Evolutionary conservation across 2,113 vertebrate genomes (phyloP).

Genomic region (Fregata magnificens): DNA sequence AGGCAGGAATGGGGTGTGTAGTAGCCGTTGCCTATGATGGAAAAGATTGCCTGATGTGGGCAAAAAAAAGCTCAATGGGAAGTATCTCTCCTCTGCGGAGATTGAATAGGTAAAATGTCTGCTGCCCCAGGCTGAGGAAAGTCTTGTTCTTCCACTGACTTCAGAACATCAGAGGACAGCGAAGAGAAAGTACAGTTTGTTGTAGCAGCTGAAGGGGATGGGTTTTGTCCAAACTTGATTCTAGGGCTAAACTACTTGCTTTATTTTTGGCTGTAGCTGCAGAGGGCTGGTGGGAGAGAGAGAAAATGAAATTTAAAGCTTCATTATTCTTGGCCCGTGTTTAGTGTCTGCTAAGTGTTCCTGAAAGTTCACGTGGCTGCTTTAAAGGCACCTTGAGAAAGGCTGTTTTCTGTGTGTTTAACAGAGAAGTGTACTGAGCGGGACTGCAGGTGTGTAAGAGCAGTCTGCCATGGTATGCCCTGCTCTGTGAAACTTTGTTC

Average conservation of each 20-base stretch:
- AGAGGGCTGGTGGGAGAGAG: background rate
- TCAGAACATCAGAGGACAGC: background rate
- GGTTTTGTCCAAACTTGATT: constrained; percentile 17
- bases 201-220: background rate
- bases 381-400: background rate
- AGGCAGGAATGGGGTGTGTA: constrained; percentile 41
- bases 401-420: background rate
- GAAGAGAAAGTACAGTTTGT: background rate
- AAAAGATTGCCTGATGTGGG: background rate
- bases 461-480: fast-evolving
- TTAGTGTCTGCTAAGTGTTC: background rate
- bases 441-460: background rate
- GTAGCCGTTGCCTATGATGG: background rate
- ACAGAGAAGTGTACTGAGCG: background rate
- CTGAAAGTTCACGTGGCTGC: background rate
- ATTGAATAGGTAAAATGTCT: background rate
- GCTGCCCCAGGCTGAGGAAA: background rate
- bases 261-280: constrained; percentile 4
- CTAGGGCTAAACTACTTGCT: background rate
- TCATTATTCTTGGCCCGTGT: background rate
- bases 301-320: background rate
- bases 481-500: background rate
- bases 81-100: background rate
- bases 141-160: background rate
- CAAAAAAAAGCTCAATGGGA: background rate